A percentile compares a stretch with the other conserved stretches of the same genome.
These are phyloP conservation scores for Lordiphosa mommai DNA, from an alignment of 1,140 invertebrate genomes.

Conservation along the genomic window DNA sequence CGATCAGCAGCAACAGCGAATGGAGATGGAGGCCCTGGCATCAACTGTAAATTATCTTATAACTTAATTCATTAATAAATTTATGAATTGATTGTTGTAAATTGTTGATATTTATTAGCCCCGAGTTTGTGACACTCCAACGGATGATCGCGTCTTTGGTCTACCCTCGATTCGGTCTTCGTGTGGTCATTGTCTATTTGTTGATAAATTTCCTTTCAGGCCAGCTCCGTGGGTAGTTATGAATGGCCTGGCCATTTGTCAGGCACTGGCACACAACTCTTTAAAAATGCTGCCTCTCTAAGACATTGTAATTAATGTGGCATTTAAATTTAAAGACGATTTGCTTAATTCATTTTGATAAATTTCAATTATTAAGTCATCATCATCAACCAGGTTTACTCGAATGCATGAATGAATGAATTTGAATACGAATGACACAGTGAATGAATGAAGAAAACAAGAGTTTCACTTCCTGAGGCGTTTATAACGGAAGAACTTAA, in stretches of 20 bases:
- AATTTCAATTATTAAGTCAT: constrained; percentile 72
- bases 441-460: constrained; percentile 17
- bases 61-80: constrained; percentile 79
- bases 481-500: constrained; percentile 6
- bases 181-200: constrained; percentile 33
- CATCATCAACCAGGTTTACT: constrained; percentile 19
- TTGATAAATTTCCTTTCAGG: constrained; percentile 25
- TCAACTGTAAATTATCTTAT: constrained; percentile 76
- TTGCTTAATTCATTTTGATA: constrained; percentile 64
- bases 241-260: constrained; percentile 37
- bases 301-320: constrained; percentile 63
- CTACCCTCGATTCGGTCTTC: constrained; percentile 4
- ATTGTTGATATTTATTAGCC: constrained; percentile 72
- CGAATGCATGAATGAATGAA: constrained; percentile 45
- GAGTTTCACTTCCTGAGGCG: constrained; percentile 33
- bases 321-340: constrained; percentile 57
- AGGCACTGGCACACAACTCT: constrained; percentile 29
- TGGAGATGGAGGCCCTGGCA: constrained; percentile 20
- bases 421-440: constrained; percentile 8
- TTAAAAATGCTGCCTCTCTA: constrained; percentile 11
- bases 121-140: constrained; percentile 43
- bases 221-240: constrained; percentile 16
- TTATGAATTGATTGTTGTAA: constrained; percentile 77
- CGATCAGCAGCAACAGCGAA: constrained; percentile 23
- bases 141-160: constrained; percentile 2